Evolutionary conservation across 2,113 vertebrate species (phyloP), one percentile per base, ranked within the genome.

Genomic region (Ceuthmochares aereus): DNA sequence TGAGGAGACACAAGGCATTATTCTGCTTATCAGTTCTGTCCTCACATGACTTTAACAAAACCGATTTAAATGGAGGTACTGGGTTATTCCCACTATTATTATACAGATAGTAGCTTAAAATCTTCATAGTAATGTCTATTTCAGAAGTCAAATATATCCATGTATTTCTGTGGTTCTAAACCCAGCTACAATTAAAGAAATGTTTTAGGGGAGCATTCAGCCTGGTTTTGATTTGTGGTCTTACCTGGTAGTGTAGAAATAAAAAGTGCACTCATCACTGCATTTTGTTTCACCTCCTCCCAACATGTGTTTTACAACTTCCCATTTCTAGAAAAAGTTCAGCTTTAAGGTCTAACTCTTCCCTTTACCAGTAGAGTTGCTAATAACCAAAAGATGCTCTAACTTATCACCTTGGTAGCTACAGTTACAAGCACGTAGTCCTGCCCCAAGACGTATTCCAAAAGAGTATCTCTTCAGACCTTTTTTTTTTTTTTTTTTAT

Each of bases 321-420:
- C 21, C 6, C 6, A 9, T 47, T 92, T 86, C 56, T 86, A 42
- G 76, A 55, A 4, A 23, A 82, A 54, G 5, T 42, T 1, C 3
- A 70, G 13, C 3, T 70, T 58, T 23, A 47, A 63, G n/a, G 13
- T 54, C 32, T 23, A 34, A 14, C 29, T 72, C 52, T 47, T 75
- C 49, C 40, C 19, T 64, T 70, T 81, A 45, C 27, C 3, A 3
- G 7, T 12, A 12, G 23, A 54, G 10, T 16, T 63, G 9, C 36
- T 32, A 18, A 12, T 8, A 43, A 6, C 6, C 45, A 20, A 43
- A 80, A 77, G 70, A 49, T 36, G 22, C 16, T 83, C 9, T 11
- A 15, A 4, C 0, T 45, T 25, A 23, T 15, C 52, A 72, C 7
- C 9, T 10, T 7, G 0, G 1, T 3, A 78, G 60, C 9, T n/a